A percentile compares a stretch with the other conserved stretches of the same genome.
Evolutionary conservation across 2,888 invertebrate species (phyloP).

Genomic region (Polydrusus tereticollis): DNA sequence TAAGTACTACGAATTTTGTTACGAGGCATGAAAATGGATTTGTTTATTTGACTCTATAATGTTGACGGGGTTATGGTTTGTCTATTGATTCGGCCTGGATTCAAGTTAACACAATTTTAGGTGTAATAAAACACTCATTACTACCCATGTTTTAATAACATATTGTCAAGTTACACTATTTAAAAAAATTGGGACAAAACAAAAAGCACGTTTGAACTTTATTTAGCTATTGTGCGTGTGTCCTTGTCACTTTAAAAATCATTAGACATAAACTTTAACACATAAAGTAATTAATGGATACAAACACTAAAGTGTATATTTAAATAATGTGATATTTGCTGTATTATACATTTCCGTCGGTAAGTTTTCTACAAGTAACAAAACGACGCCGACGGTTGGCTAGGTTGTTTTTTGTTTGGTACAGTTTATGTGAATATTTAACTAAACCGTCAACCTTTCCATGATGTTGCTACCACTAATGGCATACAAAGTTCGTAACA

Average conservation of each 20-base stretch:
- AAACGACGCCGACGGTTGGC: not conserved
- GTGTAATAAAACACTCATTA: too few relatives aligned
- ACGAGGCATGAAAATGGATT: too few relatives aligned
- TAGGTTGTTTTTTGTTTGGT: not conserved
- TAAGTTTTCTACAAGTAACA: not conserved
- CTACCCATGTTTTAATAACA: not conserved
- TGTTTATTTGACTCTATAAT: too few relatives aligned
- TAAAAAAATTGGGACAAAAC: not conserved
- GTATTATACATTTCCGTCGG: not conserved
- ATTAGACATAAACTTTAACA: slow-evolving; percentile 9
- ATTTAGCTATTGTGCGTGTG: slow-evolving; percentile 23
- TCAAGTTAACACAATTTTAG: too few relatives aligned
- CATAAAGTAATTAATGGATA: not conserved
- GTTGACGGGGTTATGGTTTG: too few relatives aligned
- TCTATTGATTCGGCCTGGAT: too few relatives aligned
- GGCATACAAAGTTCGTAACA: too few relatives aligned
- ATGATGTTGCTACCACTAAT: too few relatives aligned
- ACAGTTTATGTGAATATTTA: too few relatives aligned
- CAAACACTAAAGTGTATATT: not conserved
- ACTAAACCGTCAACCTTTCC: too few relatives aligned
- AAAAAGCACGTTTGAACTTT: slow-evolving; percentile 5
- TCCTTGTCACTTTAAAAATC: slow-evolving; percentile 17
- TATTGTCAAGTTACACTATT: not conserved
- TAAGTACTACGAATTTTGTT: too few relatives aligned
- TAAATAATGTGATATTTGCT: not conserved